Evolutionary conservation across 2,888 invertebrate species (phyloP), one percentile per base, ranked within the genome.

Genomic region (Holacanthella duospinosa): DNA sequence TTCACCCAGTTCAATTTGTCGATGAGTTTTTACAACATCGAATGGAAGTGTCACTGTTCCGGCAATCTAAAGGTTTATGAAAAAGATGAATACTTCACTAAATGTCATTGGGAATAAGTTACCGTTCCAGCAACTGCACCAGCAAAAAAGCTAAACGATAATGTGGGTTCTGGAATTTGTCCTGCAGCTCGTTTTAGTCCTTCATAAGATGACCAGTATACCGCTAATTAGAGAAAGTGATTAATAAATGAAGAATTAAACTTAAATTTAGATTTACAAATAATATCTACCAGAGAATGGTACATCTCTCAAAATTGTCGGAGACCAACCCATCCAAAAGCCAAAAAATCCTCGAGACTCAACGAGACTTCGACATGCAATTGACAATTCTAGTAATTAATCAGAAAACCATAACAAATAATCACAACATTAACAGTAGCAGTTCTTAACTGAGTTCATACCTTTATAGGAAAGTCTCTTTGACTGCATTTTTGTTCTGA

Each of bases 401-500:
- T 36, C 36, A 36, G 36, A 36, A 16, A 16, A 6, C 36, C 36
- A 36, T 36, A 36, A 16, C 36, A 36, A 6, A 16, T 9, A 36
- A n/a, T n/a, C n/a, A n/a, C n/a, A n/a, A n/a, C n/a, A n/a, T n/a
- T n/a, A n/a, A n/a, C n/a, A n/a, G n/a, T n/a, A n/a, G n/a, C n/a
- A n/a, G n/a, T n/a, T n/a, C n/a, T n/a, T n/a, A n/a, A n/a, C n/a
- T n/a, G n/a, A n/a, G n/a, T n/a, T n/a, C 68, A 71, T 80, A 88
- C 89, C 87, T 77, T 82, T 80, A 78, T 93, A 92, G 73, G 87
- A 88, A 73, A 95, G 81, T 75, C 84, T 86, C 75, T 91, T 87
- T 0, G 96, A 95, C 77, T 99, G 99, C 93, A 99, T 94, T 80
- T 97, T 99, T 0, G 97, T 99, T 75, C 99, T 83, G 68, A 97